Evolutionary conservation across 2,888 invertebrate genomes (phyloP).

Genomic region (Protonemura montana): DNA sequence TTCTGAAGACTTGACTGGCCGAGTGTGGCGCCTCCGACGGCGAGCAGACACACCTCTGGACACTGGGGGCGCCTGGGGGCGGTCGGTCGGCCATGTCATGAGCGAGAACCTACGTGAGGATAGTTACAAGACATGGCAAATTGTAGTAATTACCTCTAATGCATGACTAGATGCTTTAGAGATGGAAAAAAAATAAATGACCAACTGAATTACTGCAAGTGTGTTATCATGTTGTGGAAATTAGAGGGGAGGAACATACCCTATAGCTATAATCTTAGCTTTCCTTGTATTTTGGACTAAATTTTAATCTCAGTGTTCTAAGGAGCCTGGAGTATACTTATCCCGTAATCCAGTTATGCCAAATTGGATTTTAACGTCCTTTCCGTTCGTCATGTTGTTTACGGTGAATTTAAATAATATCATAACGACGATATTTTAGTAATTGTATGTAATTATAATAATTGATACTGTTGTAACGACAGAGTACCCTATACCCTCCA

Average conservation of each 20-base stretch:
- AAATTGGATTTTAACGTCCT: constrained; percentile 41
- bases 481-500: neutral
- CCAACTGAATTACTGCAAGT: constrained; percentile 42
- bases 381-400: constrained; percentile 28
- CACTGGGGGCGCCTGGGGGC: constrained; percentile 20
- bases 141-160: constrained; percentile 44
- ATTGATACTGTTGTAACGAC: constrained; percentile 27
- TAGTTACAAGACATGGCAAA: constrained; percentile 40
- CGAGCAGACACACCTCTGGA: constrained; percentile 22
- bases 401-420: constrained; percentile 37
- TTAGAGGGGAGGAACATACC: constrained; percentile 40
- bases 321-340: constrained; percentile 35
- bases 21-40: constrained; percentile 33
- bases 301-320: constrained; percentile 40
- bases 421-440: constrained; percentile 32
- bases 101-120: constrained; percentile 39
- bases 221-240: constrained; percentile 39
- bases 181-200: constrained; percentile 41
- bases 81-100: constrained; percentile 14
- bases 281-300: constrained; percentile 40
- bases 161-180: constrained; percentile 41
- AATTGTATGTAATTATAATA: constrained; percentile 35
- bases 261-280: constrained; percentile 40
- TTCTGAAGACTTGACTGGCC: constrained; percentile 41
- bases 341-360: constrained; percentile 40